phyloP scores from a whole-genome alignment of 2,797 vertebrate genomes.

The Siniperca scherzeri region DNA sequence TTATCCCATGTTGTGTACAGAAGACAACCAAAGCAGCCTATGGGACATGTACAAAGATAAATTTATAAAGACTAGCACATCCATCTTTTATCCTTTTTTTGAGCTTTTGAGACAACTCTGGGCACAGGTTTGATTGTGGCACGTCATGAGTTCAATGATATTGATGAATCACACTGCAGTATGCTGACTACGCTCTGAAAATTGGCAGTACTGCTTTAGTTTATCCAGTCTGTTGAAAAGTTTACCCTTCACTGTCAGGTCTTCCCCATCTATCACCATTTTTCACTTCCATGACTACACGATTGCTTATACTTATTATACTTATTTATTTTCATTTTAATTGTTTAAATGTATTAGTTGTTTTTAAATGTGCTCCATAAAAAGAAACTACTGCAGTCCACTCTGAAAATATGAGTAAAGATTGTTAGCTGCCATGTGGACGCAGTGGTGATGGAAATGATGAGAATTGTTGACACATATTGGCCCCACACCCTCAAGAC shows the following conservation, averaged over 20 bases:
- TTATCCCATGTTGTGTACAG: not conserved
- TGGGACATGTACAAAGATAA: conserved; percentile 13
- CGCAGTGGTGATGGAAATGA: not conserved
- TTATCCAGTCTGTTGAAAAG: conserved; percentile 4
- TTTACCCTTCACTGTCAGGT: conserved; percentile 9
- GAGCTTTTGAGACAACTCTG: conserved; percentile 38
- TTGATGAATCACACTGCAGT: conserved; percentile 41
- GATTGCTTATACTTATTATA: not conserved
- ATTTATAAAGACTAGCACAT: conserved; percentile 30
- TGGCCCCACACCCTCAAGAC: conserved; percentile 2
- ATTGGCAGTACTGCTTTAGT: conserved; percentile 12
- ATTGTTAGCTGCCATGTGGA: not conserved
- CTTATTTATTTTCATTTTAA: not conserved
- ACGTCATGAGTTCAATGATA: conserved; percentile 28
- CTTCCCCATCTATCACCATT: not conserved
- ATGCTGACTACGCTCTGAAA: conserved; percentile 30
- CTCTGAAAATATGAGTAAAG: not conserved
- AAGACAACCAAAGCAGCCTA: conserved; percentile 4
- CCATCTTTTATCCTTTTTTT: conserved; percentile 18
- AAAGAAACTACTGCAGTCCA: not conserved
- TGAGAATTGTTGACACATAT: conserved; percentile 16
- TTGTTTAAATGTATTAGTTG: not conserved
- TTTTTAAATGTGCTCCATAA: not conserved
- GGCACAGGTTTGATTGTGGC: conserved; percentile 13
- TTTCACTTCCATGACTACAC: not conserved